Evolutionary conservation across 2,797 vertebrate species (phyloP), one percentile per base, ranked within the genome.

Genomic region (Heliangelus exortis): DNA sequence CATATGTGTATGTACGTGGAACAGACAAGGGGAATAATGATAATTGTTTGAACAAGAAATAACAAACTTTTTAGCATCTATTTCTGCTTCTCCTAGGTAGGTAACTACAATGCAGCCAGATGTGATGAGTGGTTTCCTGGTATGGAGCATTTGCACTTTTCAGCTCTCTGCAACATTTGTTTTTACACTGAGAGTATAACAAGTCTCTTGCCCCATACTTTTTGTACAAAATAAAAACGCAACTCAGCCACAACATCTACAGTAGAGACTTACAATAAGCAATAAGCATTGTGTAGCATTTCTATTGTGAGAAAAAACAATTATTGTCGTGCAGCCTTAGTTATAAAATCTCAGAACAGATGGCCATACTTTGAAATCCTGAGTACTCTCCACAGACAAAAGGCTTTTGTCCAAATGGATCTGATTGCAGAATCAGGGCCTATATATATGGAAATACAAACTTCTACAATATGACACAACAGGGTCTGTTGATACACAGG

Each of bases 401-500:
- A 43, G 75, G 78, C 89, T 87, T 95, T 93, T 95, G 90, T 96
- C 93, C 93, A 95, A 89, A 80, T 90, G 71, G 83, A 87, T 96
- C 65, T 77, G 78, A 93, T 67, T 94, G 86, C 79, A 90, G 88
- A 89, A 94, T 93, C 88, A 79, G 73, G 72, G 72, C 66, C 73
- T 74, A 95, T 96, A 74, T 96, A 92, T 74, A 93, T 94, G 94
- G 86, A 96, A 95, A 96, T 95, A 87, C 33, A 84, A 94, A 92
- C 45, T 80, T 83, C 41, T 50, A 26, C 51, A 69, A 65, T 80
- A 89, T 90, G 84, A 31, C 50, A 47, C 36, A 51, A 76, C 61
- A 74, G 72, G 9, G 16, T 59, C 74, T 66, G 59, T 67, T 50
- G 41, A 55, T 67, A 58, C 23, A 43, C 26, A 22, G 10, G 26